These are phyloP conservation scores for Climacteris rufus DNA, from an alignment of 2,113 vertebrate genomes.

Conservation along the genomic window DNA sequence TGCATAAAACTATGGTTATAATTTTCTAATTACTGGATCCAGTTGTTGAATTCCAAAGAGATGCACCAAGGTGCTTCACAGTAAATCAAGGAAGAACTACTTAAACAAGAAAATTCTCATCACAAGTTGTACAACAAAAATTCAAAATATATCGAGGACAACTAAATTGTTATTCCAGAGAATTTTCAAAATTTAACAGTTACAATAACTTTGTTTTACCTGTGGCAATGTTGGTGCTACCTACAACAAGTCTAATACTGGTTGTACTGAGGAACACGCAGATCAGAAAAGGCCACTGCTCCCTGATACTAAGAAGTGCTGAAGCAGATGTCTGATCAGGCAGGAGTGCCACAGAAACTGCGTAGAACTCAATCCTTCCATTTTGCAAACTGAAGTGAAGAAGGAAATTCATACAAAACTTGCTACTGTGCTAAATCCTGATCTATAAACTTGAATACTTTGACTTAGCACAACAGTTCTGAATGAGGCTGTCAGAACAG, in stretches of 20 bases:
- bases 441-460: background rate
- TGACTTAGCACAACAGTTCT: background rate
- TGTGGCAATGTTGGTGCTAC: background rate
- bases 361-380: background rate
- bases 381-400: background rate
- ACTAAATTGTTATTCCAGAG: background rate
- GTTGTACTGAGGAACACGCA: background rate
- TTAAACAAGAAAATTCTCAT: background rate
- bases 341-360: background rate
- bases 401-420: background rate
- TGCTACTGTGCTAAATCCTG: background rate
- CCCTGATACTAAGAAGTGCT: background rate
- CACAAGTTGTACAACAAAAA: background rate
- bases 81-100: background rate
- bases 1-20: background rate
- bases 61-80: background rate
- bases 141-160: background rate
- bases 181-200: background rate
- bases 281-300: background rate
- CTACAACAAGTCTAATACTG: background rate
- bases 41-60: background rate
- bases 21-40: background rate
- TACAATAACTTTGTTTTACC: background rate
- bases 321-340: background rate
- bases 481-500: background rate